Evolutionary conservation across 2,888 invertebrate species (phyloP).

Genomic region (Melinaea marsaeus): DNA sequence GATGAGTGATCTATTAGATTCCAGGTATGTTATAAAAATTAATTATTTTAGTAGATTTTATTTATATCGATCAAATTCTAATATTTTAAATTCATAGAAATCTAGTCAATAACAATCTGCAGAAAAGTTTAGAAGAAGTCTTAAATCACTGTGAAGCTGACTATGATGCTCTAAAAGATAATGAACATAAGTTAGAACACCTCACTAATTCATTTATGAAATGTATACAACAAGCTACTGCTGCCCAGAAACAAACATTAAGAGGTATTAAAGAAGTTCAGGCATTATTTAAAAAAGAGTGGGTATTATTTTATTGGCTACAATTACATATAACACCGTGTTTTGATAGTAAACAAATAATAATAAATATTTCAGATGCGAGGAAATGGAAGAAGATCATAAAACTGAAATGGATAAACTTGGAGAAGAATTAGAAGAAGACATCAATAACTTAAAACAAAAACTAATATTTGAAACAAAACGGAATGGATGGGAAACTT

Average conservation of each 20-base stretch:
- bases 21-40: slow-evolving; percentile 45
- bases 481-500: slow-evolving; percentile 56
- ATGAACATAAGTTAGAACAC: slow-evolving; percentile 63
- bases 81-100: slow-evolving; percentile 46
- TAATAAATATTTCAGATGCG: slow-evolving; percentile 44
- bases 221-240: slow-evolving; percentile 57
- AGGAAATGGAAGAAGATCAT: slow-evolving; percentile 54
- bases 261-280: slow-evolving; percentile 55
- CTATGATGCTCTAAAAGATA: slow-evolving; percentile 56
- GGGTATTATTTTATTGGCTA: slow-evolving; percentile 29
- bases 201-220: slow-evolving; percentile 54
- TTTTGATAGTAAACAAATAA: slow-evolving; percentile 6
- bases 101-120: slow-evolving; percentile 47
- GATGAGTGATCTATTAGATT: slow-evolving; percentile 51
- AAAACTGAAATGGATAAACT: slow-evolving; percentile 52
- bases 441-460: slow-evolving; percentile 57
- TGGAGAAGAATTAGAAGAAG: slow-evolving; percentile 57
- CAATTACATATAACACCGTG: slow-evolving; percentile 19
- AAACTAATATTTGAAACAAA: slow-evolving; percentile 62
- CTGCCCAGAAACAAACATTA: slow-evolving; percentile 56
- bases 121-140: slow-evolving; percentile 51
- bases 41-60: slow-evolving; percentile 1
- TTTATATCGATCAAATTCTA: background rate
- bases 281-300: slow-evolving; percentile 56
- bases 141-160: slow-evolving; percentile 54